Base-by-base conservation (phyloP, 2,797 vertebrate genomes). In the Podarcis siculus region DNA sequence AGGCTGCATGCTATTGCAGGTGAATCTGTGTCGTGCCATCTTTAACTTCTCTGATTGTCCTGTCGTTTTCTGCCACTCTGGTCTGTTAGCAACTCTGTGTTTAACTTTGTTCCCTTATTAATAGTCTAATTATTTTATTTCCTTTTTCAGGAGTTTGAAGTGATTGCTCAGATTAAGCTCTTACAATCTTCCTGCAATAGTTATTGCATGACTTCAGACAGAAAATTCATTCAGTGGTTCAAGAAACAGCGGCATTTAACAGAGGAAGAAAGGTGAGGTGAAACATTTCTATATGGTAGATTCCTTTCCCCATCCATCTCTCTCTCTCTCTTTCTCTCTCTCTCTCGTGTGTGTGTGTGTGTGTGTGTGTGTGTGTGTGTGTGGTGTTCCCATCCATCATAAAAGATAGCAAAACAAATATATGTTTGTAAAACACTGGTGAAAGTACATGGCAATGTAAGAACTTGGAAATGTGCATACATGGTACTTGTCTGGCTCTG, bases 241-340 rank as follows among this genome's bases (percentile, higher is more conserved):
- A 97, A 93, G 94, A 96, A 92, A 82, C 98, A 98, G 93, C 91
- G 95, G 67, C 97, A 97, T 87, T 96, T 98, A 90, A 98, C 97
- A 0, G 99, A 99, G 85, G 98, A 98, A 83, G 98, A 99, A 93
- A 99, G 98, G 98, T 99, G 93, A 99, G 98, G 98, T 98, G 93
- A 83, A 69, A 15, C 93, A 69, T n/a, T 71, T 79, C 21, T 61
- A 19, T 55, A 55, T 49, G 32, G 58, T 71, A 85, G 67, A 39
- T 0, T 21, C 58, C 58, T 12, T 21, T n/a, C 58, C 19, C 91
- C 39, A 87, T 23, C 61, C 58, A 12, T 3, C 10, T 37, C n/a
- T 1, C 7, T 71, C 7, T 25, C 15, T 80, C 27, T 61, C 32
- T 32, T 9, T 37, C 42, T 71, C 12, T 35, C 49, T 79, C 81